Base-by-base conservation (phyloP, 2,797 vertebrate genomes). In the Silurus aristotelis region DNA sequence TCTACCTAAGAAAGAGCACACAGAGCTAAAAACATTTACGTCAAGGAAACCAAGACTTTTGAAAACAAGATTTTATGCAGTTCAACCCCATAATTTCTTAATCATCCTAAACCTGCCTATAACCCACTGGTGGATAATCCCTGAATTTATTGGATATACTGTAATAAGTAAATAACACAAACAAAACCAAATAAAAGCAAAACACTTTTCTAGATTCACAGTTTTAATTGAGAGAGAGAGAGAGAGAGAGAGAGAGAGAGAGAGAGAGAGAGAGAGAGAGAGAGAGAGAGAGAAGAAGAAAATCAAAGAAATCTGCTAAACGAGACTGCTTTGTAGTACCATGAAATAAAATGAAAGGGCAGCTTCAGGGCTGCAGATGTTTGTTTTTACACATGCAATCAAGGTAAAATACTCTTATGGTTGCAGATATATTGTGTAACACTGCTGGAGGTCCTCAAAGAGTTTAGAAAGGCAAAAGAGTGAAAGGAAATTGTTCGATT, bases 401-500 rank as follows among this genome's bases (percentile, higher is more conserved):
- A 91, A 93, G 92, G 92, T 93, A 93, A 93, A 88, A 90, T 89
- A 86, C 91, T 90, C 89, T 92, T 86, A 82, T 46, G n/a, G 89
- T 89, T 83, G 90, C 89, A 91, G 88, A 88, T 92, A 91, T 92
- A 94, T 94, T 90, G 91, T 91, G 90, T 93, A 92, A 93, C 92
- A 92, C 89, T 82, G 90, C 91, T 92, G 88, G 90, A 91, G 92
- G 92, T 90, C 86, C 15, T 89, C 73, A 91, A 92, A 91, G 81
- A 87, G 91, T 58, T 83, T 89, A 91, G 89, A 88, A 85, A 87
- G 86, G 91, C 88, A 55, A 92, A 93, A 94, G 93, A 94, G 93
- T 94, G 94, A 95, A 95, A 94, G 92, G 91, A 91, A 92, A 93
- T 95, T 94, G 92, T 93, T 94, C 92, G 91, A 92, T 92, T 93